phyloP scores from a whole-genome alignment of 2,888 invertebrate species.

The Limnephilus auricula region DNA sequence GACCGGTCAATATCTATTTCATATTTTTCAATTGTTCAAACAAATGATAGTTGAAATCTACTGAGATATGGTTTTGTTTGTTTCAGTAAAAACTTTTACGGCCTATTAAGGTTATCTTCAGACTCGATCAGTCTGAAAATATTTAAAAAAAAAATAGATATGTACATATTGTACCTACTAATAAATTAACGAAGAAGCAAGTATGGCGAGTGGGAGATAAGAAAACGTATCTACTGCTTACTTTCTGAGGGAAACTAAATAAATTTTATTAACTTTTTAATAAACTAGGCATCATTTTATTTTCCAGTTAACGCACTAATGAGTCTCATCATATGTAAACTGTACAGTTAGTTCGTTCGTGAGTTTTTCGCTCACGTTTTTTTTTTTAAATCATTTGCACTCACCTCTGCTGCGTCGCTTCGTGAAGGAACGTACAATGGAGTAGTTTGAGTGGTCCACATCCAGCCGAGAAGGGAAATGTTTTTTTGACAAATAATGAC shows the following conservation, averaged over 20 bases:
- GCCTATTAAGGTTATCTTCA: too few species aligned
- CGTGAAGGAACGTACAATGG: slow-evolving; percentile 3
- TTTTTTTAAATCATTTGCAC: slow-evolving; percentile 41
- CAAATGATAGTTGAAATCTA: too few species aligned
- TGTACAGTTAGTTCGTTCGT: neutral
- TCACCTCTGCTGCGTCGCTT: neutral
- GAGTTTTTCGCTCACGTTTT: slow-evolving; percentile 25
- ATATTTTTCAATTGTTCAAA: too few species aligned
- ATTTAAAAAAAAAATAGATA: too few species aligned
- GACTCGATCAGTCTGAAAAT: too few species aligned
- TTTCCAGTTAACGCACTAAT: neutral
- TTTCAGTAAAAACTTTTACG: too few species aligned
- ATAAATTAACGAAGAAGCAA: neutral
- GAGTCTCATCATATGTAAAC: too few species aligned
- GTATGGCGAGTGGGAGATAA: neutral
- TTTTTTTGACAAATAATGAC: slow-evolving; percentile 57
- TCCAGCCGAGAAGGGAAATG: neutral
- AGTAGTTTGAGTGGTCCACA: neutral
- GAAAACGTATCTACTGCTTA: neutral
- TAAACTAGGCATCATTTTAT: neutral
- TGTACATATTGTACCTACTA: too few species aligned
- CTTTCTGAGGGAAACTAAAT: neutral
- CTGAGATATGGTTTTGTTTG: too few species aligned
- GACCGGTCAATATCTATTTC: too few species aligned
- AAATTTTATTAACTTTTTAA: neutral